Percentiles rank a stretch among this genome's conserved stretches.
These are phyloP conservation scores for Cherax quadricarinatus DNA, from an alignment of 1,140 invertebrate genomes.

Conservation along the genomic window DNA sequence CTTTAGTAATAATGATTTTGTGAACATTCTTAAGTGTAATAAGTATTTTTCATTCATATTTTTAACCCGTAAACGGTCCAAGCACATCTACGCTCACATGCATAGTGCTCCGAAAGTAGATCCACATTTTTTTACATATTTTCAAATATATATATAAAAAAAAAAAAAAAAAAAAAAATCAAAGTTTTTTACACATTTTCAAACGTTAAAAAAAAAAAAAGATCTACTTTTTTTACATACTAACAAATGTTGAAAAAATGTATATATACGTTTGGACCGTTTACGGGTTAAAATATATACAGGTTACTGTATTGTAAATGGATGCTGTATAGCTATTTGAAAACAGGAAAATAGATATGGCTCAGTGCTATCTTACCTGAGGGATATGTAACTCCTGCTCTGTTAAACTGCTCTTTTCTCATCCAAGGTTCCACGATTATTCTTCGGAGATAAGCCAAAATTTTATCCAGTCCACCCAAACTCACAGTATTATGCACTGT, in stretches of 20 bases:
- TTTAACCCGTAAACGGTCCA: too few relatives aligned
- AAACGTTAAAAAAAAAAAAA: too few relatives aligned
- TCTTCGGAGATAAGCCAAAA: conserved; percentile 14
- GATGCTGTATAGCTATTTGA: background rate
- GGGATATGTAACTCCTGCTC: background rate
- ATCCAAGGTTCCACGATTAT: conserved; percentile 29
- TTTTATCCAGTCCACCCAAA: conserved; percentile 18
- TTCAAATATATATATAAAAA: too few relatives aligned
- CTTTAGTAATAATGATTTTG: background rate
- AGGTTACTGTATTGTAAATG: background rate
- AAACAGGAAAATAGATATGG: background rate
- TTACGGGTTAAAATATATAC: too few relatives aligned
- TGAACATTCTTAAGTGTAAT: background rate
- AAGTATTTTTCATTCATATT: background rate
- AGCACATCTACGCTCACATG: too few relatives aligned
- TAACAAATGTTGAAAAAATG: too few relatives aligned
- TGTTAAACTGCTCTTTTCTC: conserved; percentile 7
- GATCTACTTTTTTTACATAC: too few relatives aligned
- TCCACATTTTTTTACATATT: too few relatives aligned
- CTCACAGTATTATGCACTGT: background rate
- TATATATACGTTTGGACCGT: too few relatives aligned
- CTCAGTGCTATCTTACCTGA: background rate
- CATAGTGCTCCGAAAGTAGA: too few relatives aligned
- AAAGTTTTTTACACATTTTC: too few relatives aligned
- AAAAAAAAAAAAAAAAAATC: too few relatives aligned